Percentiles rank a stretch among this genome's conserved stretches.
phyloP scores from a whole-genome alignment of 2,888 invertebrate genomes.

The Julus scandinavius region DNA sequence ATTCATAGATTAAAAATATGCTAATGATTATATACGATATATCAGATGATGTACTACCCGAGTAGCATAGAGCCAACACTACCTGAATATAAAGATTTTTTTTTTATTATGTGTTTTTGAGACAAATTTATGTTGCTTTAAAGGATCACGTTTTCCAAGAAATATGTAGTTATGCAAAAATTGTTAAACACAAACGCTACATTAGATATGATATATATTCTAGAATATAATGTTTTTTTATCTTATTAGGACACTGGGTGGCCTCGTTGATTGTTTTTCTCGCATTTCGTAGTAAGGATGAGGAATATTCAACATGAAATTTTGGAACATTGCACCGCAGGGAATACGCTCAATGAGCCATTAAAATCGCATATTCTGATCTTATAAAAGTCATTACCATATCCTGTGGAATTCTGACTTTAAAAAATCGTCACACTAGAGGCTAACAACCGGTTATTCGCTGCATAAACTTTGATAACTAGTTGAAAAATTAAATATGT shows the following conservation, averaged over 20 bases:
- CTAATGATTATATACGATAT: too few species aligned
- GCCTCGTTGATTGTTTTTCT: neutral
- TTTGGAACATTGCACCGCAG: neutral
- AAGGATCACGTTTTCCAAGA: slow-evolving; percentile 5
- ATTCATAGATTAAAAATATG: neutral
- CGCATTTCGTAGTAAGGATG: neutral
- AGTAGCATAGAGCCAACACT: neutral
- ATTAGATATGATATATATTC: neutral
- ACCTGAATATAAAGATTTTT: neutral
- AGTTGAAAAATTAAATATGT: too few species aligned
- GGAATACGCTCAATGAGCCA: neutral
- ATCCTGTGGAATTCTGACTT: neutral
- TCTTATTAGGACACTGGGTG: slow-evolving; percentile 5
- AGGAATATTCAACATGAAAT: neutral
- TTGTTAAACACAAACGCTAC: neutral
- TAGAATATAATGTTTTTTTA: neutral
- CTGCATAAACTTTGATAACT: too few species aligned
- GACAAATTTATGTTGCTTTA: neutral
- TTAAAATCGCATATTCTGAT: neutral
- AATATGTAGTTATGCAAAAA: slow-evolving; percentile 8
- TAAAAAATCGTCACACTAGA: neutral
- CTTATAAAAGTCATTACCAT: neutral
- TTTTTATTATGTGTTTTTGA: neutral
- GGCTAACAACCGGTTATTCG: too few species aligned
- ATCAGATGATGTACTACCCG: too few species aligned